These are phyloP conservation scores for Paraescarpia echinospica DNA, from an alignment of 1,140 invertebrate species.

Conservation along the genomic window DNA sequence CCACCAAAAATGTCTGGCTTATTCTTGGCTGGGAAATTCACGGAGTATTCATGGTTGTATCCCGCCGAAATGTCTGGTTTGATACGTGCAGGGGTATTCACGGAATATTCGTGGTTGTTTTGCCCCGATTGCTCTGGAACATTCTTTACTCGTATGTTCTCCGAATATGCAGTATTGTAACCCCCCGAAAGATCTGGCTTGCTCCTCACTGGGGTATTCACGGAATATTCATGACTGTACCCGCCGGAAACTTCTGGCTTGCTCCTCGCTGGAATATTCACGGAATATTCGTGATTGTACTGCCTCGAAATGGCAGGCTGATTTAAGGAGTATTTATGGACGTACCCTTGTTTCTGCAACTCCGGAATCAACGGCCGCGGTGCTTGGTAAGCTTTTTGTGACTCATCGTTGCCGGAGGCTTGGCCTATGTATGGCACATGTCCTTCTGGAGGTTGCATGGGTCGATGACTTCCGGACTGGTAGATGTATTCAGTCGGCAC, in stretches of 20 bases:
- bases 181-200: not conserved
- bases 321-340: not conserved
- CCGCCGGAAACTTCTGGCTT: not conserved
- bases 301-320: not conserved
- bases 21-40: no score
- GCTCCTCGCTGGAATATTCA: not conserved
- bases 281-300: not conserved
- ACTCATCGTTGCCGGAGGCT: not conserved
- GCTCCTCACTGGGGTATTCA: not conserved
- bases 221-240: not conserved
- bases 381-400: not conserved
- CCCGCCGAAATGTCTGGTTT: no score
- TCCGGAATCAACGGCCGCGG: not conserved
- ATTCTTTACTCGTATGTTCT: no score
- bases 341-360: not conserved
- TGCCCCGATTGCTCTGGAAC: no score
- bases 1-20: no score
- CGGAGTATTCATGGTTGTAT: no score
- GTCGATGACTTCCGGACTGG: not conserved
- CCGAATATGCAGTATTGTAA: no score
- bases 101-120: no score
- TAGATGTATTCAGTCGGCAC: not conserved
- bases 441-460: not conserved
- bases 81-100: no score
- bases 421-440: not conserved